These are phyloP conservation scores for Mesorhabditis belari DNA, from an alignment of 2,888 invertebrate species.

Conservation along the genomic window DNA sequence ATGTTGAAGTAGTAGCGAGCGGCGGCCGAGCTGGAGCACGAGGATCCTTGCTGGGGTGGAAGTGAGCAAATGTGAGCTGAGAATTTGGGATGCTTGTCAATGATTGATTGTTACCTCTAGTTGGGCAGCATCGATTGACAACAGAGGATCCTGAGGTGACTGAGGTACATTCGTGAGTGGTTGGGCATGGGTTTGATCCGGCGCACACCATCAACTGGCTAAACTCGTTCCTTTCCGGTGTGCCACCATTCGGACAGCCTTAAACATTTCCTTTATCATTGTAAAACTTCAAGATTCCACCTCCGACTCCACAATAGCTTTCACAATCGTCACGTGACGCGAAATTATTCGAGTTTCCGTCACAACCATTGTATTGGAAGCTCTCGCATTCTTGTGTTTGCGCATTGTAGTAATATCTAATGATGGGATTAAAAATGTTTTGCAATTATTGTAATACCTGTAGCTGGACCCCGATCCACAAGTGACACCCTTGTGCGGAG, in stretches of 20 bases:
- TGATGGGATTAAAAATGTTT: constrained; percentile 17
- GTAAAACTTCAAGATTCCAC: background rate
- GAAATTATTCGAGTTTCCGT: constrained; percentile 52
- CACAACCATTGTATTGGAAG: constrained; percentile 50
- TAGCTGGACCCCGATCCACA: constrained; percentile 50
- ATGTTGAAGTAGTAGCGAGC: constrained; percentile 43
- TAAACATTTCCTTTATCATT: background rate
- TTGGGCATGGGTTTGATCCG: constrained; percentile 33
- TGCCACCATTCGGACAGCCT: constrained; percentile 49
- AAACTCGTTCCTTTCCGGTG: constrained; percentile 48
- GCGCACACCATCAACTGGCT: constrained; percentile 49
- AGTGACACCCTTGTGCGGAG: constrained; percentile 46
- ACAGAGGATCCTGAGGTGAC: constrained; percentile 44
- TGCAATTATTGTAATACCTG: constrained; percentile 39
- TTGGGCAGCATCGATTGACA: constrained; percentile 41
- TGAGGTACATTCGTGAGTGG: constrained; percentile 49
- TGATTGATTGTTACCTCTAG: constrained; percentile 6
- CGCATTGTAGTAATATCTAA: constrained; percentile 44
- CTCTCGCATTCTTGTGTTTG: constrained; percentile 45
- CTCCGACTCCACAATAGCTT: constrained; percentile 31
- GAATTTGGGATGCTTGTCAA: background rate
- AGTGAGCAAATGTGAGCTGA: constrained; percentile 48
- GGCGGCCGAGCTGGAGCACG: constrained; percentile 47
- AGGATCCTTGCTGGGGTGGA: constrained; percentile 49
- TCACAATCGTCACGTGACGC: constrained; percentile 47